Evolutionary conservation across 2,113 vertebrate genomes (phyloP).

Genomic region (Grus americana): DNA sequence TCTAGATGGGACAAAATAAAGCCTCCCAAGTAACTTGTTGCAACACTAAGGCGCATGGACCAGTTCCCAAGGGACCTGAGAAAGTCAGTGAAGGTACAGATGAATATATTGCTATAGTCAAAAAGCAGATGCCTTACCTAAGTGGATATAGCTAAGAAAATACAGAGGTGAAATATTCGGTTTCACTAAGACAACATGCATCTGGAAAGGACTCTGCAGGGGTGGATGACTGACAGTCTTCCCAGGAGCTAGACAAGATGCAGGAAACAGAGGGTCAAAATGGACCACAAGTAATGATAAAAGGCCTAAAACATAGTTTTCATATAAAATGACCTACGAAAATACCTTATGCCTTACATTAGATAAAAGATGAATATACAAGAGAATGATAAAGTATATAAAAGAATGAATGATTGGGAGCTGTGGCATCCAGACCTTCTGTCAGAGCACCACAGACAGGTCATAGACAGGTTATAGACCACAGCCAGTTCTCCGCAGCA

Average conservation of each 20-base stretch:
- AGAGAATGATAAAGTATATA: neutral
- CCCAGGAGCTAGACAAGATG: neutral
- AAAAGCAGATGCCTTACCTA: neutral
- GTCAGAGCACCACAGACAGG: neutral
- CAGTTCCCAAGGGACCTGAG: neutral
- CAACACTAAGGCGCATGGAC: neutral
- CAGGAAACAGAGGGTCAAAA: neutral
- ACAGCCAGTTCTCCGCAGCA: neutral
- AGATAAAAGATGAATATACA: neutral
- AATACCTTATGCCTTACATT: neutral
- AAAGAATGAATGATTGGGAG: neutral
- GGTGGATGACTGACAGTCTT: neutral
- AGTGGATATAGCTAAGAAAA: neutral
- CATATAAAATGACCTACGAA: neutral
- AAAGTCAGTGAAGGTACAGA: neutral
- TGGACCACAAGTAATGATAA: neutral
- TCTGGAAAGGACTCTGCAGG: neutral
- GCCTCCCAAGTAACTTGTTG: neutral
- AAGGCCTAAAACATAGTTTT: neutral
- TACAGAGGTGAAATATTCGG: neutral
- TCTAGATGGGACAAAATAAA: neutral
- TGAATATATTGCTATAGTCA: neutral
- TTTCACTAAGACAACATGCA: neutral
- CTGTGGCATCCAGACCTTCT: neutral
- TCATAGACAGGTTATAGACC: neutral